Evolutionary conservation across 2,888 invertebrate genomes (phyloP).

Genomic region (Dasysyrphus tricinctus): DNA sequence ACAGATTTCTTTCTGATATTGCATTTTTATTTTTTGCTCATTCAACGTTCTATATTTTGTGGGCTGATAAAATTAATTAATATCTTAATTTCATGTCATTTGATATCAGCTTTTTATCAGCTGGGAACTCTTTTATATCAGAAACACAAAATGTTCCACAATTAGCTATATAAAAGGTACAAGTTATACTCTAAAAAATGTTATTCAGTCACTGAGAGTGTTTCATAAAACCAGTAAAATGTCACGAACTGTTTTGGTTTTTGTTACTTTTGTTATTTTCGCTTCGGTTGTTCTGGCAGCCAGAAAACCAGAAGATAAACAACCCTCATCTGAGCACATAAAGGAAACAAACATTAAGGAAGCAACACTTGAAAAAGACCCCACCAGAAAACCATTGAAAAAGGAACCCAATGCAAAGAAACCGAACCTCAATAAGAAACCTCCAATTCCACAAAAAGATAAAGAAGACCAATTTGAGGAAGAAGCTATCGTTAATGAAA

Average conservation of each 20-base stretch:
- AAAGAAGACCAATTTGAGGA: not conserved
- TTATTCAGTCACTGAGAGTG: conserved; percentile 19
- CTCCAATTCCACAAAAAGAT: not conserved
- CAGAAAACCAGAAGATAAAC: not conserved
- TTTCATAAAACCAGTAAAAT: conserved; percentile 37
- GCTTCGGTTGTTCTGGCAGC: conserved; percentile 35
- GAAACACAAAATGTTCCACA: not conserved
- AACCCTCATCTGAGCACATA: not conserved
- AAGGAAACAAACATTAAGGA: not conserved
- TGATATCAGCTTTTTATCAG: conserved; percentile 43
- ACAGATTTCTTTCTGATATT: conserved; percentile 35
- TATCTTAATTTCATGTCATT: conserved; percentile 38
- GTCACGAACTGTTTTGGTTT: conserved; percentile 32
- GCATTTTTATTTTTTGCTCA: conserved; percentile 5
- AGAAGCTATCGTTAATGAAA: not conserved
- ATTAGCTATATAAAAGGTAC: conserved; percentile 53
- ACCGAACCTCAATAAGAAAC: not conserved
- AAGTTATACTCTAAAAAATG: not conserved
- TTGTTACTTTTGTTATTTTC: conserved; percentile 41
- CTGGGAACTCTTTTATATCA: conserved; percentile 9
- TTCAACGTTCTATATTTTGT: not conserved
- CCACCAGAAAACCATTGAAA: conserved; percentile 1
- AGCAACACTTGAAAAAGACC: not conserved
- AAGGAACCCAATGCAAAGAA: conserved; percentile 9
- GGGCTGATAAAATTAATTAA: conserved; percentile 46